phyloP scores from a whole-genome alignment of 2,888 invertebrate species.

The Chirona hameri region DNA sequence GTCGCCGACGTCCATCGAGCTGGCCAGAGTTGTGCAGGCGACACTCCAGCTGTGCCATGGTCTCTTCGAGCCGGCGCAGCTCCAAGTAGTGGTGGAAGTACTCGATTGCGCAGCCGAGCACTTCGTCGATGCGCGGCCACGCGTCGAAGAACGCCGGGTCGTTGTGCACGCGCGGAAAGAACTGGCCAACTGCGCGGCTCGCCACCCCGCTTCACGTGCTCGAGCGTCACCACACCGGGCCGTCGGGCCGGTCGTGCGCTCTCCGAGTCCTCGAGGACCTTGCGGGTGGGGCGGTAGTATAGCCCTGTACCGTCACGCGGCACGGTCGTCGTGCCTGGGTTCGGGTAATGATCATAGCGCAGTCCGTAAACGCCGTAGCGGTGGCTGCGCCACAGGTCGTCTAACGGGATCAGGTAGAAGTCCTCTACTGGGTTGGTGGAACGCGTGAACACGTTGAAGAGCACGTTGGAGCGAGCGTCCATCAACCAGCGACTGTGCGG shows the following conservation, averaged over 20 bases:
- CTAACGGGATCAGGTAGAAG: background rate
- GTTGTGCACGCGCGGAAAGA: background rate
- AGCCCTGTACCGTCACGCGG: too few species aligned
- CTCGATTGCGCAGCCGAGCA: background rate
- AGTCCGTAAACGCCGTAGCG: background rate
- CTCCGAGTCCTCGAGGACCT: too few species aligned
- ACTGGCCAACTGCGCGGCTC: background rate
- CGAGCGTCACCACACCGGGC: background rate
- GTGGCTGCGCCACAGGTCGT: background rate
- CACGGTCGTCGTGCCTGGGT: background rate
- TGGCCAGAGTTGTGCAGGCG: background rate
- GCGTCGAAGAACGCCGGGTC: background rate
- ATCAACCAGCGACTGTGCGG: background rate
- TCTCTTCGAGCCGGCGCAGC: background rate
- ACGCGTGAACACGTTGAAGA: background rate
- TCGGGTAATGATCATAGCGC: background rate
- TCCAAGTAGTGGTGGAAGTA: slow-evolving; percentile 9
- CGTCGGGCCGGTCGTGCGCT: background rate
- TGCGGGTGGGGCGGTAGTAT: too few species aligned
- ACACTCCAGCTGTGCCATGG: background rate
- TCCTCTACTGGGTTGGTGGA: background rate
- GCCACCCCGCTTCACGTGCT: background rate
- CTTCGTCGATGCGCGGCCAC: too few species aligned
- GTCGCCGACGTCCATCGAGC: background rate
- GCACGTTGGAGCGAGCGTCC: too few species aligned